Conservation (phyloP, 2,888 invertebrate genomes). For the Ceratothoa steindachneri region DNA sequence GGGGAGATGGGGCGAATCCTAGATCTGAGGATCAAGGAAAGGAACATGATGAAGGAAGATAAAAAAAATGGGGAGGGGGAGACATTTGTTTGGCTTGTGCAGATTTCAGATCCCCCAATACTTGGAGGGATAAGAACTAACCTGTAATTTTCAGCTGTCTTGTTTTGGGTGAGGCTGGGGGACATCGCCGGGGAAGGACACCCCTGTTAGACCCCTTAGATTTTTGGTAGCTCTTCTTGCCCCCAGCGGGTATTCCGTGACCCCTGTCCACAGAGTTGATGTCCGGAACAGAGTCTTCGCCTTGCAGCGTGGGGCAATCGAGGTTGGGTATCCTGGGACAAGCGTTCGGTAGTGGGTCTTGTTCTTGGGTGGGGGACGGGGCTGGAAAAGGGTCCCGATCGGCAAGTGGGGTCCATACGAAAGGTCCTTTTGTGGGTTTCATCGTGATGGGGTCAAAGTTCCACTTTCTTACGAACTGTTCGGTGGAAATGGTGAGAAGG, state of each 20-base stretch:
- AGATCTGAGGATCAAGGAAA: too few relatives aligned
- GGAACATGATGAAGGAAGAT: too few relatives aligned
- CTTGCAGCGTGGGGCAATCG: not conserved
- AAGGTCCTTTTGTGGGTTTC: constrained; percentile 14
- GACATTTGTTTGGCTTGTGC: too few relatives aligned
- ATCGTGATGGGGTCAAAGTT: constrained; percentile 23
- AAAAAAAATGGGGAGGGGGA: too few relatives aligned
- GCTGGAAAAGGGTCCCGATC: not conserved
- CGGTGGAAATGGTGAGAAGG: constrained; percentile 24
- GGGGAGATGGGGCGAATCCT: too few relatives aligned
- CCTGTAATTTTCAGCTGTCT: constrained; percentile 3
- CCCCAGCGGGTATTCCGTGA: not conserved
- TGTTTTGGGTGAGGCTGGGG: not conserved
- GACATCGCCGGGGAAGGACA: not conserved
- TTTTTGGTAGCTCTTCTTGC: not conserved
- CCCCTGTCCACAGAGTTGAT: not conserved
- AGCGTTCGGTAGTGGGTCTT: not conserved
- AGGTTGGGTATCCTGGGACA: not conserved
- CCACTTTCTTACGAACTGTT: constrained; percentile 28
- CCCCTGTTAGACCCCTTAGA: not conserved
- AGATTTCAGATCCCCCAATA: too few relatives aligned
- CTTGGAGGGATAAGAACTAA: not conserved
- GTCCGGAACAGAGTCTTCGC: not conserved
- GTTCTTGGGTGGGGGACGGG: not conserved
- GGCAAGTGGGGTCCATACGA: constrained; percentile 18